Evolutionary conservation across 2,888 invertebrate genomes (phyloP).

Genomic region (Coelinius sp.): DNA sequence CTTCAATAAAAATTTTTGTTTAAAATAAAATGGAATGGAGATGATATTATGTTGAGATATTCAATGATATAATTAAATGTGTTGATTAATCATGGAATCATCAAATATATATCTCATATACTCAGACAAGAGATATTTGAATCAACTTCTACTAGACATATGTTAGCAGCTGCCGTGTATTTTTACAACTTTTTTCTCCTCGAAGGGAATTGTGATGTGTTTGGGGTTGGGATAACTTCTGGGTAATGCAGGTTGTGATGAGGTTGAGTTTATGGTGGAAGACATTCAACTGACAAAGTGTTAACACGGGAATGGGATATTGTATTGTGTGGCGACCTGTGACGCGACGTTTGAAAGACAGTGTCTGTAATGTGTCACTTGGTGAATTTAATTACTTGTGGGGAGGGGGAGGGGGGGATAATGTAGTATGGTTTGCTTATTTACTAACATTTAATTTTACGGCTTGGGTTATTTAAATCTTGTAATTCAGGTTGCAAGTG

Average conservation of each 20-base stretch:
- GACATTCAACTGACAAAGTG: constrained; percentile 3
- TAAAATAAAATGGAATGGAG: no score
- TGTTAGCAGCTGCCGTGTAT: no score
- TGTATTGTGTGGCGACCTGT: neutral
- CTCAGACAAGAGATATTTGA: no score
- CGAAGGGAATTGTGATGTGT: neutral
- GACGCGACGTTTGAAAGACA: neutral
- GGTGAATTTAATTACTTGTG: neutral
- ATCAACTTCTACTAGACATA: no score
- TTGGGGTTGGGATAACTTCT: neutral
- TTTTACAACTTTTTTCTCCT: neutral
- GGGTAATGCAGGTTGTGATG: neutral
- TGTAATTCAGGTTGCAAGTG: neutral
- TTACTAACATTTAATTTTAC: neutral
- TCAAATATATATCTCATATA: no score
- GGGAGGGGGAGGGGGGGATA: no score
- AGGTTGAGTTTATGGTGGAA: neutral
- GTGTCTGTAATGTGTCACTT: constrained; percentile 3
- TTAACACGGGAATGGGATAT: neutral
- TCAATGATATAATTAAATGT: no score
- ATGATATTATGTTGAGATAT: no score
- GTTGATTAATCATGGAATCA: no score
- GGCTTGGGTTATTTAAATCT: neutral
- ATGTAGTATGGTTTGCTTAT: neutral
- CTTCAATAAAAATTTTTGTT: no score